phyloP scores from a whole-genome alignment of 2,888 invertebrate genomes.

The Phanerotoma sp. region DNA sequence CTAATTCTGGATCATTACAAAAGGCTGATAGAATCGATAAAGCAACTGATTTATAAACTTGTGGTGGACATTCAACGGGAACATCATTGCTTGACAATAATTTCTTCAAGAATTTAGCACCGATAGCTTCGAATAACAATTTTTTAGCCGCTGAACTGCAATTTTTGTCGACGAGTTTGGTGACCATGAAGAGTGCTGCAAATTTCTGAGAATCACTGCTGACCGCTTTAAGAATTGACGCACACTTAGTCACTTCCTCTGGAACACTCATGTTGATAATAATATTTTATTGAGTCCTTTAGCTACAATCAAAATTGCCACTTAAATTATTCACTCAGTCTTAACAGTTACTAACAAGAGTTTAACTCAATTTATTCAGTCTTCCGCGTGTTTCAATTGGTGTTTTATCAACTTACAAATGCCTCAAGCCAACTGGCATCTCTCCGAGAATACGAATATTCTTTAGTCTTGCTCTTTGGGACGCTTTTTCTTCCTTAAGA shows the following conservation, averaged over 20 bases:
- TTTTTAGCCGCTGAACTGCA: slow-evolving; percentile 74
- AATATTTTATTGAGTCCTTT: slow-evolving; percentile 3
- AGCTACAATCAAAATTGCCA: background rate
- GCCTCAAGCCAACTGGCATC: slow-evolving; percentile 42
- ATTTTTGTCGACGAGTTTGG: slow-evolving; percentile 84
- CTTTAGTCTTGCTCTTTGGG: slow-evolving; percentile 57
- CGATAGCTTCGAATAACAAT: slow-evolving; percentile 85
- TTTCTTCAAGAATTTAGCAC: slow-evolving; percentile 81
- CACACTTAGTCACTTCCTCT: slow-evolving; percentile 83
- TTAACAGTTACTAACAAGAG: background rate
- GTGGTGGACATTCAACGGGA: slow-evolving; percentile 84
- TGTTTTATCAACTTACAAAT: slow-evolving; percentile 9
- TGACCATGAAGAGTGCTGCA: slow-evolving; percentile 88
- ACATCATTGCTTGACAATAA: slow-evolving; percentile 74
- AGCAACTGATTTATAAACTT: slow-evolving; percentile 89
- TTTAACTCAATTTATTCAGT: background rate
- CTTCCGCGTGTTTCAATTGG: background rate
- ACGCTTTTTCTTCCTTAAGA: slow-evolving; percentile 37
- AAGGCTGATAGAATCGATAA: slow-evolving; percentile 85
- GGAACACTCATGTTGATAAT: slow-evolving; percentile 60
- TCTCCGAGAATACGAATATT: background rate
- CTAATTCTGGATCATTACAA: slow-evolving; percentile 77
- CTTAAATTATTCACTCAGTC: background rate
- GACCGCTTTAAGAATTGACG: slow-evolving; percentile 75
- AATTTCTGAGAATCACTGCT: slow-evolving; percentile 88